These are phyloP conservation scores for Distichodus sexfasciatus DNA, from an alignment of 2,797 vertebrate genomes.

Conservation along the genomic window DNA sequence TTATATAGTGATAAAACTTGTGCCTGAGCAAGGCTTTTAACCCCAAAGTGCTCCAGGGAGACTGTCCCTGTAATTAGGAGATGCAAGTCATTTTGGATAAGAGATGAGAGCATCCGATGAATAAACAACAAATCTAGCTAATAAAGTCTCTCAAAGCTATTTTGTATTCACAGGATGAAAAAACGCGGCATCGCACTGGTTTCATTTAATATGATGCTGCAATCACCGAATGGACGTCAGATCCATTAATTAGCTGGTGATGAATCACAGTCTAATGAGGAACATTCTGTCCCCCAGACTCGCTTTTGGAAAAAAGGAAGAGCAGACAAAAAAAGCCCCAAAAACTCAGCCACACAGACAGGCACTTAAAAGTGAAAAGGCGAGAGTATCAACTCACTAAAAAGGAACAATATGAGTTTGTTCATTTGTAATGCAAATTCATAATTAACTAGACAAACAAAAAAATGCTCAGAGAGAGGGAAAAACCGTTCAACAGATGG, in stretches of 20 bases:
- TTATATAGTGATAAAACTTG: too few relatives aligned
- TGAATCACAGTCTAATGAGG: constrained; percentile 9
- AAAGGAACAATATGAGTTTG: not conserved
- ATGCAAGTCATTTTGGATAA: too few relatives aligned
- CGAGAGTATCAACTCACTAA: not conserved
- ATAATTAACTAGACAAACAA: constrained; percentile 27
- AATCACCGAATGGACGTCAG: constrained; percentile 5
- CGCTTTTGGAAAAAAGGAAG: not conserved
- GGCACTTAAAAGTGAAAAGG: not conserved
- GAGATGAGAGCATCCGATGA: too few relatives aligned
- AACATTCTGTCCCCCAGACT: constrained; percentile 1
- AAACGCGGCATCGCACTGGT: too few relatives aligned
- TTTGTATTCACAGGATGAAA: too few relatives aligned
- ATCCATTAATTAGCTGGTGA: constrained; percentile 4
- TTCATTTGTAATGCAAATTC: constrained; percentile 11
- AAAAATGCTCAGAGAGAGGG: not conserved
- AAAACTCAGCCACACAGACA: too few relatives aligned
- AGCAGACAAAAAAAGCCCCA: not conserved
- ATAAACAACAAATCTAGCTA: too few relatives aligned
- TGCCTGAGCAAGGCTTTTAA: too few relatives aligned
- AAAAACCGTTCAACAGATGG: constrained; percentile 26
- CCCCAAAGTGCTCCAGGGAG: too few relatives aligned
- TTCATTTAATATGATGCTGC: not conserved
- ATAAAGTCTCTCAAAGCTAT: too few relatives aligned
- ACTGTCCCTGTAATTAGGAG: too few relatives aligned